Evolutionary conservation across 2,797 vertebrate species (phyloP).

Genomic region (Podarcis lilfordi): DNA sequence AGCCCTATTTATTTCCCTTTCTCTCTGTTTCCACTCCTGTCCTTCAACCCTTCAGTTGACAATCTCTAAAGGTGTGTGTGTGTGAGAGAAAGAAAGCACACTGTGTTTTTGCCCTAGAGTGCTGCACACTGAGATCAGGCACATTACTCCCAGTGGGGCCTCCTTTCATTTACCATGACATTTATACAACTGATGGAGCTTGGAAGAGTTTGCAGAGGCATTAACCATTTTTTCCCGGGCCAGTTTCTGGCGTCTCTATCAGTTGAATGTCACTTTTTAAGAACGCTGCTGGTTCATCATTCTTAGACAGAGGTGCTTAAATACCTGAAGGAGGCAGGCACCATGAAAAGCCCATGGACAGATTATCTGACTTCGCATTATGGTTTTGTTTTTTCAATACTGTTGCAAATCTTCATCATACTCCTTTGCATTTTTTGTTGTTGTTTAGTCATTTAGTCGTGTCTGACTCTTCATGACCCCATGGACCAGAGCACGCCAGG

Average conservation of each 20-base stretch:
- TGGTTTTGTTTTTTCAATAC: background rate
- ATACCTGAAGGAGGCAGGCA: background rate
- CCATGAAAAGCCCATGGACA: conserved; percentile 17
- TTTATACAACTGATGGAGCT: conserved; percentile 2
- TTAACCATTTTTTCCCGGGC: conserved; percentile 19
- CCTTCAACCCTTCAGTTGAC: background rate
- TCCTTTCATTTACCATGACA: background rate
- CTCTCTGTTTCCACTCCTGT: background rate
- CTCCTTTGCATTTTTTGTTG: background rate
- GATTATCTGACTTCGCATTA: background rate
- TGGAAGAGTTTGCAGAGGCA: conserved; percentile 10
- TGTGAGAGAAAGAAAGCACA: background rate
- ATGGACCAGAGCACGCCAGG: too few species aligned
- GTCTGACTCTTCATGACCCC: too few species aligned
- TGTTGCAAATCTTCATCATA: background rate
- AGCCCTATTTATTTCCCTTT: conserved; percentile 17
- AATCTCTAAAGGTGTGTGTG: conserved; percentile 25
- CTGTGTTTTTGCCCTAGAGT: conserved; percentile 18
- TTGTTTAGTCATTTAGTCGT: too few species aligned
- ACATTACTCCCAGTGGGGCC: conserved; percentile 16
- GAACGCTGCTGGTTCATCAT: background rate
- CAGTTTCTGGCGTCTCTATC: conserved; percentile 4
- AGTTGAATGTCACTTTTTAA: conserved; percentile 24
- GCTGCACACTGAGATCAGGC: conserved; percentile 32
- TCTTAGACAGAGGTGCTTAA: background rate